These are phyloP conservation scores for Pharmacophagus antenor DNA, from an alignment of 2,888 invertebrate genomes.

Conservation along the genomic window DNA sequence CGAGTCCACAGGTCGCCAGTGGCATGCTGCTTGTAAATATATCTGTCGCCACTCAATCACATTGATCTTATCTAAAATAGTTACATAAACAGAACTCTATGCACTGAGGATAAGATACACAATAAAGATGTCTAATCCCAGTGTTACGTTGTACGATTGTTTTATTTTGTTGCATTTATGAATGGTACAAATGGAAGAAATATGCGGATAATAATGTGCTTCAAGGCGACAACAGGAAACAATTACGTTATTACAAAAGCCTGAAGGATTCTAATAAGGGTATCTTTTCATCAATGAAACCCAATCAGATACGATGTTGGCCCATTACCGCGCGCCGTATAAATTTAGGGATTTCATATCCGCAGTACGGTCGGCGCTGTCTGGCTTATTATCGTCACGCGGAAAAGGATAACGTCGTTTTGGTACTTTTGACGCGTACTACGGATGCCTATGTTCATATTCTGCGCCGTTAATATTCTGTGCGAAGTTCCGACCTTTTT, in stretches of 20 bases:
- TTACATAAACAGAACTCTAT: too few species aligned
- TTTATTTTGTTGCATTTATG: too few species aligned
- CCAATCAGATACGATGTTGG: conserved; percentile 70
- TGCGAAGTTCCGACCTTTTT: conserved; percentile 77
- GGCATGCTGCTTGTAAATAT: conserved; percentile 36
- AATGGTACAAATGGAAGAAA: too few species aligned
- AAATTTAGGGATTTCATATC: conserved; percentile 79
- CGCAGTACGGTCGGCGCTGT: conserved; percentile 64
- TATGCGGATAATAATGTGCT: too few species aligned
- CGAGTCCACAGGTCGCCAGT: conserved; percentile 58
- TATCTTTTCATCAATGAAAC: conserved; percentile 66
- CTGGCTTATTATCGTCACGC: conserved; percentile 75
- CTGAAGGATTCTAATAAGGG: conserved; percentile 75
- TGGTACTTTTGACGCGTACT: conserved; percentile 78
- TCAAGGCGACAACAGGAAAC: conserved; percentile 69
- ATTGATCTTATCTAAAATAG: too few species aligned
- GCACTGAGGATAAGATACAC: too few species aligned
- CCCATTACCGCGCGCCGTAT: conserved; percentile 73
- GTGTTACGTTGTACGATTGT: too few species aligned
- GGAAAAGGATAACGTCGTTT: conserved; percentile 80
- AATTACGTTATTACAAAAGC: conserved; percentile 71
- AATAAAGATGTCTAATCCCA: too few species aligned
- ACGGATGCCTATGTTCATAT: conserved; percentile 79
- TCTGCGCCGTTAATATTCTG: conserved; percentile 79
- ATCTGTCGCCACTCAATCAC: conserved; percentile 58